Evolutionary conservation across 37 sponge, comb jelly and placozoan genomes (phyloP).

Genomic region (Chondrosia reniformis): DNA sequence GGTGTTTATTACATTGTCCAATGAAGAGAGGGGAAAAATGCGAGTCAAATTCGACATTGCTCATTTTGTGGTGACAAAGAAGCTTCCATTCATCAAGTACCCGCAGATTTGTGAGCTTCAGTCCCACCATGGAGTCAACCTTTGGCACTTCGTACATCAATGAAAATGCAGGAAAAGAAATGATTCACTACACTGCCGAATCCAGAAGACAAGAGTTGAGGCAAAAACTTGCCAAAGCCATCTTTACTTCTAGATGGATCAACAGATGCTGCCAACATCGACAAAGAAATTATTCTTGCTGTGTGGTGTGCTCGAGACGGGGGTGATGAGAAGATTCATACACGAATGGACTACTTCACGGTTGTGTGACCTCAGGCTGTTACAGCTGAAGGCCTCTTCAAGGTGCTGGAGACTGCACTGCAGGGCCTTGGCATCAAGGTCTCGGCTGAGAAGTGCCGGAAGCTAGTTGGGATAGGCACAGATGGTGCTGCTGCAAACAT

Average conservation of each 20-base stretch:
- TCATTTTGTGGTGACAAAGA: slow-evolving; percentile 53
- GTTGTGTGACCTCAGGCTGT: slow-evolving; percentile 43
- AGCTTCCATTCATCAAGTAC: slow-evolving; percentile 38
- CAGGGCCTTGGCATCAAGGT: slow-evolving; percentile 29
- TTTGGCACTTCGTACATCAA: slow-evolving; percentile 50
- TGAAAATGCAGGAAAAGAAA: slow-evolving; percentile 41
- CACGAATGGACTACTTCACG: slow-evolving; percentile 43
- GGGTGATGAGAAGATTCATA: slow-evolving; percentile 35
- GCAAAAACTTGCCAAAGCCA: slow-evolving; percentile 33
- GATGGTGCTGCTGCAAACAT: slow-evolving; percentile 62
- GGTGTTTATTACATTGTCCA: slow-evolving; percentile 33
- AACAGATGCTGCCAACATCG: slow-evolving; percentile 48
- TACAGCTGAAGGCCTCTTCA: slow-evolving; percentile 42
- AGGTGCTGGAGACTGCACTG: slow-evolving; percentile 22
- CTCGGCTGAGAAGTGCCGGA: slow-evolving; percentile 29
- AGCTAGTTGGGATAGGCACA: slow-evolving; percentile 48
- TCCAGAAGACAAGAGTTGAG: slow-evolving; percentile 35
- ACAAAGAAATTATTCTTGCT: slow-evolving; percentile 47
- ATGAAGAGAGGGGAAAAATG: slow-evolving; percentile 39
- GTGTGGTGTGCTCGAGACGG: slow-evolving; percentile 52
- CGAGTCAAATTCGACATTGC: slow-evolving; percentile 52
- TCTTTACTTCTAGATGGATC: slow-evolving; percentile 63
- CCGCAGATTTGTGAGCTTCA: slow-evolving; percentile 49
- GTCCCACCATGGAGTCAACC: slow-evolving; percentile 43
- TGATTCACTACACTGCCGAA: slow-evolving; percentile 58